Percentiles rank a stretch among this genome's conserved stretches.
phyloP scores from a whole-genome alignment of 1,140 invertebrate genomes.

The Ceratina japonica region DNA sequence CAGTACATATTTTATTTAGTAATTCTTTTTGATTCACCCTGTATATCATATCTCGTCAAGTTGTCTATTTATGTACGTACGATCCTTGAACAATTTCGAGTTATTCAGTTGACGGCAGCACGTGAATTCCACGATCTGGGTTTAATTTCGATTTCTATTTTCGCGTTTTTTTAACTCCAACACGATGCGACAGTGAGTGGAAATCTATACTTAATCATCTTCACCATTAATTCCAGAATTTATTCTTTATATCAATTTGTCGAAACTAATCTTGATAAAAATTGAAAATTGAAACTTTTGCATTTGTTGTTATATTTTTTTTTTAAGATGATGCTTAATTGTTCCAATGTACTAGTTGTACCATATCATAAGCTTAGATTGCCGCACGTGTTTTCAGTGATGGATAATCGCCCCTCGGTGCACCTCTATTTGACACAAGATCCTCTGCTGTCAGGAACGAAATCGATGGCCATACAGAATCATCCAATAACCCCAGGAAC shows the following conservation, averaged over 20 bases:
- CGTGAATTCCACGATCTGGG: not conserved
- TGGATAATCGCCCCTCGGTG: not conserved
- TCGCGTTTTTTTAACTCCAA: not conserved
- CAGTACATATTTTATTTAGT: too few relatives aligned
- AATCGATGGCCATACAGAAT: constrained; percentile 3
- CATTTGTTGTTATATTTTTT: too few relatives aligned
- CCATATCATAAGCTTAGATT: not conserved
- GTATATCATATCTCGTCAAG: not conserved
- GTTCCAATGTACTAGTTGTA: not conserved
- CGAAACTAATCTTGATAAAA: too few relatives aligned
- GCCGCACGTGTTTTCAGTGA: not conserved
- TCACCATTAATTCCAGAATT: too few relatives aligned
- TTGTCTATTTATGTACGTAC: constrained; percentile 3
- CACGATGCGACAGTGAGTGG: not conserved
- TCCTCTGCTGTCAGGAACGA: not conserved
- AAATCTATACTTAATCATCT: too few relatives aligned
- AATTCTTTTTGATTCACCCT: too few relatives aligned
- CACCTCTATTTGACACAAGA: not conserved
- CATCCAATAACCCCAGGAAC: constrained; percentile 26
- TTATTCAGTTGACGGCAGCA: constrained; percentile 5
- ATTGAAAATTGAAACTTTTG: too few relatives aligned
- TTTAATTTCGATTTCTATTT: not conserved
- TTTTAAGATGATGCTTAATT: too few relatives aligned
- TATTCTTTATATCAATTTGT: too few relatives aligned
- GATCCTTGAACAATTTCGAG: constrained; percentile 6